phyloP scores from a whole-genome alignment of 1,140 invertebrate genomes.

The Apis florea region DNA sequence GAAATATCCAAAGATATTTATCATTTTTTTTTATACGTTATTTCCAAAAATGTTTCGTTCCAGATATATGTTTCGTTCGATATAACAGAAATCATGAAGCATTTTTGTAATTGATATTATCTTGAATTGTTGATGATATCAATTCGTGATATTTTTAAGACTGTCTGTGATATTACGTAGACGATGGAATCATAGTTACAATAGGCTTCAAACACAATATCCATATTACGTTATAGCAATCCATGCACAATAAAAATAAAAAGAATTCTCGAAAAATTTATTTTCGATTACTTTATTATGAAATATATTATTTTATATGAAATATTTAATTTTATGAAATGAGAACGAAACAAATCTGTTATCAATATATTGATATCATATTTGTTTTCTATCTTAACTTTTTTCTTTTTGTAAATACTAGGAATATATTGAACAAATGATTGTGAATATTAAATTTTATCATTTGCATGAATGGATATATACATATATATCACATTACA shows the following conservation, averaged over 20 bases:
- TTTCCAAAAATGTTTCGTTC: too few relatives aligned
- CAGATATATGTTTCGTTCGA: neutral
- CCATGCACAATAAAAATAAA: neutral
- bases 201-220: slow-evolving; percentile 37
- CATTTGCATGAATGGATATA: neutral
- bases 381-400: neutral
- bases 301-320: neutral
- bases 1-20: neutral
- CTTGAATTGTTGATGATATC: slow-evolving; percentile 25
- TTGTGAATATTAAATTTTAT: neutral
- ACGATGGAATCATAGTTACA: slow-evolving; percentile 47
- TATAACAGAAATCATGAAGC: neutral
- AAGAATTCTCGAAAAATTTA: neutral
- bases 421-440: neutral
- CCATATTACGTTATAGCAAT: slow-evolving; percentile 13
- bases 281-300: neutral
- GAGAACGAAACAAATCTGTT: neutral
- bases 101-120: slow-evolving; percentile 33
- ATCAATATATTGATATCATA: neutral
- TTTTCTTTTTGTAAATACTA: slow-evolving; percentile 29
- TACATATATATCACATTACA: neutral
- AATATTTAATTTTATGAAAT: neutral
- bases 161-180: slow-evolving; percentile 65
- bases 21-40: neutral
- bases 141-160: slow-evolving; percentile 49